Evolutionary conservation across 2,113 vertebrate species (phyloP).

Genomic region (Rostratula benghalensis): DNA sequence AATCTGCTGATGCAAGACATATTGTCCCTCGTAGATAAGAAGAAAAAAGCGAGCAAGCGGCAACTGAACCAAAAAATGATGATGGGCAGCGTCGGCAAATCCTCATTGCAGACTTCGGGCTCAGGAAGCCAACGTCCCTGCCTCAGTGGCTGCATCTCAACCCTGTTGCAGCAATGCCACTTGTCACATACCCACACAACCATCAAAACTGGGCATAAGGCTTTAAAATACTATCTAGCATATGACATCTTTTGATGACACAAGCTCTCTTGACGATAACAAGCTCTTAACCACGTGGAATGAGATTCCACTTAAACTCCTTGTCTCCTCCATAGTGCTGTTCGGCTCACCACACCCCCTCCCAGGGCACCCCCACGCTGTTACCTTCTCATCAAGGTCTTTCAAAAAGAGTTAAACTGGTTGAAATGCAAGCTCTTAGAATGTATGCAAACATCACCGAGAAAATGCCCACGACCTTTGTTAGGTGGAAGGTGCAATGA

Average conservation of each 20-base stretch:
- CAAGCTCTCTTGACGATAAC: background rate
- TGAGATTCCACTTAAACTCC: background rate
- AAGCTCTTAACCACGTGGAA: background rate
- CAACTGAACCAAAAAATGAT: background rate
- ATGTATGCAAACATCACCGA: background rate
- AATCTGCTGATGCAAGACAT: constrained; percentile 43
- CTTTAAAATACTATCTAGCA: background rate
- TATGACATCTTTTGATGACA: background rate
- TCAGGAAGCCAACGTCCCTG: background rate
- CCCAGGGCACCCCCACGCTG: background rate
- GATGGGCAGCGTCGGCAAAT: background rate
- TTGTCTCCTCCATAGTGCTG: background rate
- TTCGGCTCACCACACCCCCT: background rate
- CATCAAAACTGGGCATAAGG: background rate
- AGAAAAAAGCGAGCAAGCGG: background rate
- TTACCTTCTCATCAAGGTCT: background rate
- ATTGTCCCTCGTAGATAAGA: background rate
- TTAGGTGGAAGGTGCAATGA: background rate
- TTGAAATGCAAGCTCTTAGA: background rate
- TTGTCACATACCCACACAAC: background rate
- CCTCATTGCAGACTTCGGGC: background rate
- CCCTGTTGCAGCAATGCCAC: background rate
- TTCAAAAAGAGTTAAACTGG: background rate
- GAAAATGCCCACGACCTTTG: background rate
- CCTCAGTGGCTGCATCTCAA: background rate